A percentile compares a stretch with the other conserved stretches of the same genome.
Conservation (phyloP, 2,797 vertebrate species). For the Leptoclinus maculatus region DNA sequence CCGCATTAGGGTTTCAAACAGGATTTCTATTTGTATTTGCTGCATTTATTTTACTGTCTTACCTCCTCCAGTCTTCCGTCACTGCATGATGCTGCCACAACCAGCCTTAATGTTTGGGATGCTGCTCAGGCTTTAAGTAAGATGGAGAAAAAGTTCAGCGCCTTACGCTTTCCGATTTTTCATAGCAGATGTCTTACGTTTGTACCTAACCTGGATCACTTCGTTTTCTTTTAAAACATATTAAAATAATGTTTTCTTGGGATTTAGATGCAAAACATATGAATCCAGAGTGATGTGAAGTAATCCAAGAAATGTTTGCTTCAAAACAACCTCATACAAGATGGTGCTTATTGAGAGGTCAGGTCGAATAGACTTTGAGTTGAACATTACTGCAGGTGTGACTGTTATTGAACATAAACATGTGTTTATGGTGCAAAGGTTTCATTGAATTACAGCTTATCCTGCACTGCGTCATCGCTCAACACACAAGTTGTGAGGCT, state of each 20-base stretch:
- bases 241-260: background rate
- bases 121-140: background rate
- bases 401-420: conserved; percentile 19
- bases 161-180: background rate
- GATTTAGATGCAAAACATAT: background rate
- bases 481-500: background rate
- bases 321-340: background rate
- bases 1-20: background rate
- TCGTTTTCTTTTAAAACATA: background rate
- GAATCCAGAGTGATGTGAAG: background rate
- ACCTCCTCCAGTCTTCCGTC: background rate
- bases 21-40: background rate
- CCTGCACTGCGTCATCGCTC: background rate
- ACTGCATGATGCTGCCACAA: background rate
- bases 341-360: background rate
- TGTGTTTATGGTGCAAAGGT: conserved; percentile 52
- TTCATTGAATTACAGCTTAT: conserved; percentile 6
- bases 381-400: conserved; percentile 11
- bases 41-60: background rate
- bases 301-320: background rate
- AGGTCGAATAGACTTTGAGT: background rate
- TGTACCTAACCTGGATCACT: background rate
- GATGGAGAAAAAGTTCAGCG: background rate
- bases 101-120: background rate
- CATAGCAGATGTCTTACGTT: background rate